Evolutionary conservation across 2,113 vertebrate genomes (phyloP).

Genomic region (Tragelaphus strepsiceros): DNA sequence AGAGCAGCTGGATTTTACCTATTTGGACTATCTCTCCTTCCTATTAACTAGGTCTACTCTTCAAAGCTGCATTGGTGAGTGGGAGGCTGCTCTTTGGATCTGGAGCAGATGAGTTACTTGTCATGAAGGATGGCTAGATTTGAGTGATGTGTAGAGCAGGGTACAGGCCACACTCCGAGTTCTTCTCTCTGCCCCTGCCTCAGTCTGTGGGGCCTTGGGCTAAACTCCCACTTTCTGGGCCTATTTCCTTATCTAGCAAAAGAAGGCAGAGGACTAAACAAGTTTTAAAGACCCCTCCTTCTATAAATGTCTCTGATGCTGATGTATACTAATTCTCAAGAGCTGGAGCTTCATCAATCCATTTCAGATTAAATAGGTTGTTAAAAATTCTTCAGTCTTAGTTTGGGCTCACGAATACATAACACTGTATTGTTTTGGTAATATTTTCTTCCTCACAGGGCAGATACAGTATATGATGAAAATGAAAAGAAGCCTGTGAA

Average conservation of each 20-base stretch:
- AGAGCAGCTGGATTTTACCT: not conserved
- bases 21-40: not conserved
- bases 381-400: not conserved
- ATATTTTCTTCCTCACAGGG: conserved; percentile 65
- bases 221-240: not conserved
- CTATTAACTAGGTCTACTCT: not conserved
- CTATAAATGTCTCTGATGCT: not conserved
- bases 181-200: not conserved
- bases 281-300: not conserved
- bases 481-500: conserved; percentile 76
- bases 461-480: conserved; percentile 74
- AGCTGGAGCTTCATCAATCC: not conserved
- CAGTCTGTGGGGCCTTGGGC: not conserved
- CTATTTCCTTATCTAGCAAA: not conserved
- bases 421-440: conserved; percentile 52
- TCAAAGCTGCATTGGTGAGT: not conserved
- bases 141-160: not conserved
- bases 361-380: not conserved
- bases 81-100: not conserved
- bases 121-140: not conserved
- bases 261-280: not conserved
- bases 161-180: rapidly evolving
- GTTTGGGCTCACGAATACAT: conserved; percentile 47
- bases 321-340: not conserved
- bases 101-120: not conserved